Evolutionary conservation across 2,797 vertebrate species (phyloP), one percentile per base, ranked within the genome.

Genomic region (Muraenolepis orangiensis): DNA sequence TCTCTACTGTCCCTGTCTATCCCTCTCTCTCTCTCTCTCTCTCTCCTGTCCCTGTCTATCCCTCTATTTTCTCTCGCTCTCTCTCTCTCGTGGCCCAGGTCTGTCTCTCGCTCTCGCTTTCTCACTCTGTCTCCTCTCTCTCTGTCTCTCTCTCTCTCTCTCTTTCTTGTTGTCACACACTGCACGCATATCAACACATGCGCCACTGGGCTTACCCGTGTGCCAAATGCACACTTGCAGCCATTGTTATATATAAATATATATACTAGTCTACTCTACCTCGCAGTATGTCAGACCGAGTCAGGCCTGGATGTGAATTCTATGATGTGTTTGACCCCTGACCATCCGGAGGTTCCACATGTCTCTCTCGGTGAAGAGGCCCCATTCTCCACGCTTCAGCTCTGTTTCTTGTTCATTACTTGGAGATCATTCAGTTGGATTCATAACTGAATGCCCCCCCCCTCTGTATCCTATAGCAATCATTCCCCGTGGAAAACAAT

Each of bases 401-500:
- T 23, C 23, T 6, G 7, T 26, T 26, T 26, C 26, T 64, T 26
- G 6, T 61, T 68, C 14, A 18, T 68, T 68, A 12, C 16, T 18
- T 68, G 28, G n/a, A n/a, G 66, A 30, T 32, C 6, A 68, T 66
- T 26, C 61, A 29, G 61, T 66, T 29, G 61, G 61, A 66, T 66
- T 66, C 26, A 11, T n/a, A n/a, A n/a, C n/a, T n/a, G n/a, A n/a
- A n/a, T n/a, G n/a, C 14, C 14, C 6, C 46, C 46, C 46, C 18
- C 16, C 46, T 18, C 46, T 20, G 18, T 51, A n/a, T 51, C 16
- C 16, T 18, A 14, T 14, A 67, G 42, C 70, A 34, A 73, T 76
- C 71, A 61, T 20, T 74, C 69, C 18, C 73, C 23, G 18, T 28
- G 28, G 32, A 75, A 51, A 51, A 69, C 36, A 36, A 68, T 23